These are phyloP conservation scores for Amblyjoppa proteus DNA, from an alignment of 2,888 invertebrate genomes.

Conservation along the genomic window DNA sequence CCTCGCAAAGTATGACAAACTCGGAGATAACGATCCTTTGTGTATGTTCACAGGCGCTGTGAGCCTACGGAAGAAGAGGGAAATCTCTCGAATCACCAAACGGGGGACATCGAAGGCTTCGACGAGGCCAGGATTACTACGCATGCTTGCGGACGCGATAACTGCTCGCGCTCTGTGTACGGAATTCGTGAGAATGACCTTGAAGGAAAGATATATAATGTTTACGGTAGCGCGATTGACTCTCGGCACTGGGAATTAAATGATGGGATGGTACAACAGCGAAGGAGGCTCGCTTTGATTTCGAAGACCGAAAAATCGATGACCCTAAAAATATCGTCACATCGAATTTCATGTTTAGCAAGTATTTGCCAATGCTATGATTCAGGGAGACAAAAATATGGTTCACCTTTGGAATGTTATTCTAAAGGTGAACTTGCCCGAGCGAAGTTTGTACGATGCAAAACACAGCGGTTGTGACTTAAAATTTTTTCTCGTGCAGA, in stretches of 20 bases:
- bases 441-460: too few relatives aligned
- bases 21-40: conserved; percentile 18
- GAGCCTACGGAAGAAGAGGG: not conserved
- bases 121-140: not conserved
- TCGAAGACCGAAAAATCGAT: not conserved
- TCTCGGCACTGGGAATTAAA: not conserved
- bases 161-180: conserved; percentile 3
- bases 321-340: not conserved
- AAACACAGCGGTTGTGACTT: too few relatives aligned
- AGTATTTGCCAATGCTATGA: not conserved
- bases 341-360: not conserved
- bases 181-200: conserved; percentile 5
- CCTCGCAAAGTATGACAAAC: conserved; percentile 12
- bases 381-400: not conserved
- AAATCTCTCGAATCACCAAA: conserved; percentile 12
- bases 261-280: not conserved
- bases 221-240: not conserved
- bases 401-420: too few relatives aligned
- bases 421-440: too few relatives aligned
- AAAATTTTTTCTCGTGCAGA: too few relatives aligned
- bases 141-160: not conserved
- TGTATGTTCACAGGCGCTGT: conserved; percentile 26
- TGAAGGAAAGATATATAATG: not conserved
- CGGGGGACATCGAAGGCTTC: conserved; percentile 11
- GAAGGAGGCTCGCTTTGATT: not conserved